Percentiles rank a stretch among this genome's conserved stretches.
These are phyloP conservation scores for Ophonus ardosiacus DNA, from an alignment of 2,888 invertebrate species.

Conservation along the genomic window DNA sequence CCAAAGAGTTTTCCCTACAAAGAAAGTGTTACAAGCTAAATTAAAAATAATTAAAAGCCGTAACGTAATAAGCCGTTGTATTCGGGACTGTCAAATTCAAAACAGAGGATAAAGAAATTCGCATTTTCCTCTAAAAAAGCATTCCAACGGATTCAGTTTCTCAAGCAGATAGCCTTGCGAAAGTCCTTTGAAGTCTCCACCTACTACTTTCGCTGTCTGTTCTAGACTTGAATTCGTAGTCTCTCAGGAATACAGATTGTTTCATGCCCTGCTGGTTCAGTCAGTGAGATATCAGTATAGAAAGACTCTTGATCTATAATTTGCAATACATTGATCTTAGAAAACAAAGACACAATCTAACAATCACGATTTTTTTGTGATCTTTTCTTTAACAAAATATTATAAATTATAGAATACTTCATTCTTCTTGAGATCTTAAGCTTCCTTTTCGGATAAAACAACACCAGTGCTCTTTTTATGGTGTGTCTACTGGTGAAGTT, in stretches of 20 bases:
- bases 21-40: slow-evolving; percentile 3
- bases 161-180: slow-evolving; percentile 19
- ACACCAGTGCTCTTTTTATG: no score
- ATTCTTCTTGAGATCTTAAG: no score
- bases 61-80: slow-evolving; percentile 5
- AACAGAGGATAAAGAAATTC: slow-evolving; percentile 23
- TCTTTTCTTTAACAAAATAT: no score
- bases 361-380: no score
- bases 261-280: slow-evolving; percentile 2
- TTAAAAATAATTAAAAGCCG: slow-evolving; percentile 29
- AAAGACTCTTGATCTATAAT: no score
- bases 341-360: no score
- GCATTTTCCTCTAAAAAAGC: slow-evolving; percentile 23
- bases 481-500: no score
- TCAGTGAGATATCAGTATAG: not conserved
- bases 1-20: not conserved
- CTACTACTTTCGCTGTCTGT: slow-evolving; percentile 40
- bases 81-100: slow-evolving; percentile 27
- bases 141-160: slow-evolving; percentile 20
- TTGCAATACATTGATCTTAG: no score
- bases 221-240: slow-evolving; percentile 4
- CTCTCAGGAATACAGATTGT: not conserved
- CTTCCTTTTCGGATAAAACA: no score
- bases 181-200: slow-evolving; percentile 40
- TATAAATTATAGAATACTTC: no score